phyloP scores from a whole-genome alignment of 2,113 vertebrate genomes.

The Bujurquina vittata region DNA sequence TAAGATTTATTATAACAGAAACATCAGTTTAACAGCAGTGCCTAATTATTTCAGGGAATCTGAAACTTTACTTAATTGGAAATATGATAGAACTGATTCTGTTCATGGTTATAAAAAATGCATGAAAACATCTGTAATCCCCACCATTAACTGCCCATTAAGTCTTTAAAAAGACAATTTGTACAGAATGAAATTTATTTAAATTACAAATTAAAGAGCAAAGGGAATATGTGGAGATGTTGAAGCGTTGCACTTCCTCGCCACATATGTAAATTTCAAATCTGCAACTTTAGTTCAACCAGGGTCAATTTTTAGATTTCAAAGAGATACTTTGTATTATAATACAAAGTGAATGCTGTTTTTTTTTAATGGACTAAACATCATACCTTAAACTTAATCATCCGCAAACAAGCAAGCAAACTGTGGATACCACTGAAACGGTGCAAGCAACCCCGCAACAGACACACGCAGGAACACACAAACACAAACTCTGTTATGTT shows the following conservation, averaged over 20 bases:
- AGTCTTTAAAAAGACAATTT: neutral
- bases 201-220: constrained; percentile 14
- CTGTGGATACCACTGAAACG: constrained; percentile 42
- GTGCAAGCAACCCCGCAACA: constrained; percentile 22
- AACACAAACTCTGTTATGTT: constrained; percentile 76
- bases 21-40: neutral
- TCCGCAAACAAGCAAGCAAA: constrained; percentile 42
- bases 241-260: neutral
- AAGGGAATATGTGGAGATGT: neutral
- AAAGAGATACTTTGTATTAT: neutral
- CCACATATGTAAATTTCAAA: neutral
- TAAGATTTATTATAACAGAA: neutral
- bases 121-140: neutral
- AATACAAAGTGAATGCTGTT: constrained; percentile 30
- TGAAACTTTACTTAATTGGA: neutral
- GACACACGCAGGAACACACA: constrained; percentile 41
- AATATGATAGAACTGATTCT: neutral
- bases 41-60: neutral
- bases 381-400: constrained; percentile 41
- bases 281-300: neutral
- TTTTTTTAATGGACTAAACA: constrained; percentile 15
- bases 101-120: neutral
- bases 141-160: neutral
- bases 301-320: neutral
- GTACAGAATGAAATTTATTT: neutral